Evolutionary conservation across 2,113 vertebrate species (phyloP).

Genomic region (Neotoma lepida): DNA sequence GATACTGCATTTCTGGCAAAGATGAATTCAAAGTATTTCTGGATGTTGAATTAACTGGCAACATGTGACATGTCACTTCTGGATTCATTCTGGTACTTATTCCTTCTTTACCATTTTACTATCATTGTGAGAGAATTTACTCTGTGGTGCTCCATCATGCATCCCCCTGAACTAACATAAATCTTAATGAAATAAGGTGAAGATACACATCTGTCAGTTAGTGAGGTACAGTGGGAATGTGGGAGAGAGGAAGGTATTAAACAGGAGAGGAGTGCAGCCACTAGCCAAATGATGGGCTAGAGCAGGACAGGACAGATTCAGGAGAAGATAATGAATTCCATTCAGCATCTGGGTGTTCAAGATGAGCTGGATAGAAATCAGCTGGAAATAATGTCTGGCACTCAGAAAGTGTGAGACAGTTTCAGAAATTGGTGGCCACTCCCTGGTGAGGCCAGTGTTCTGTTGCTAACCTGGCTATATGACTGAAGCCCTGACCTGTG

Average conservation of each 20-base stretch:
- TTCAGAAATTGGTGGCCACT: not conserved
- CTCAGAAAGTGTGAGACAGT: conserved; percentile 54
- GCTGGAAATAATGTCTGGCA: conserved; percentile 14
- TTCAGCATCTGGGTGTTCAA: conserved; percentile 56
- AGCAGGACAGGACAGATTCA: not conserved
- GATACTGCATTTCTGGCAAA: conserved; percentile 10
- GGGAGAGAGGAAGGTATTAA: not conserved
- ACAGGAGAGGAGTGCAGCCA: not conserved
- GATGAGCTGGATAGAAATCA: conserved; percentile 32
- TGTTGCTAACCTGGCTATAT: not conserved
- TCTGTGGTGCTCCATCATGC: not conserved
- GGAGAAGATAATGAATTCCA: conserved; percentile 55
- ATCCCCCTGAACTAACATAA: not conserved
- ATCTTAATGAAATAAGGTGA: conserved; percentile 15
- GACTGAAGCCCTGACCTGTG: not conserved
- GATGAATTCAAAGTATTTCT: conserved; percentile 31
- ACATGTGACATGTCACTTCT: conserved; percentile 31
- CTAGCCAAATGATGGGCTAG: conserved; percentile 27
- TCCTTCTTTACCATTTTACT: conserved; percentile 22
- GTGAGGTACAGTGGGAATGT: not conserved
- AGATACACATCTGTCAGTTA: not conserved
- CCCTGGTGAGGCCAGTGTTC: conserved; percentile 13
- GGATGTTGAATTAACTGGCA: conserved; percentile 32
- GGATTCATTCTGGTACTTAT: conserved; percentile 28
- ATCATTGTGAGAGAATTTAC: conserved; percentile 22